These are phyloP conservation scores for Minunthozetes semirufus DNA, from an alignment of 2,888 invertebrate genomes.

Conservation along the genomic window DNA sequence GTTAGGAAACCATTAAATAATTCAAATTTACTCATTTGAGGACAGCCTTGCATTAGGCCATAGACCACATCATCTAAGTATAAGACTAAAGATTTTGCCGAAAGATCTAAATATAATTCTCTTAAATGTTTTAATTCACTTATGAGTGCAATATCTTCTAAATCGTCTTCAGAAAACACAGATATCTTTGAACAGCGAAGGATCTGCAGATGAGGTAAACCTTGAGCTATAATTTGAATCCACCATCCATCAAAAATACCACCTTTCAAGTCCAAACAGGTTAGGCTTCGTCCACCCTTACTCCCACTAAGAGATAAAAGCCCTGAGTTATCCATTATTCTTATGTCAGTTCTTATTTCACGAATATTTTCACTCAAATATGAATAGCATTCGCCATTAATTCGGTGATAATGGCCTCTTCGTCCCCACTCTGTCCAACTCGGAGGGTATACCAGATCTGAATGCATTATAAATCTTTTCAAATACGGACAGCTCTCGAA, in stretches of 20 bases:
- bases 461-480: neutral
- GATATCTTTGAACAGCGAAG: constrained; percentile 6
- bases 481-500: neutral
- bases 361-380: neutral
- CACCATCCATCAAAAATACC: neutral
- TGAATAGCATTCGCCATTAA: neutral
- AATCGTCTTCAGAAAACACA: neutral
- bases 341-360: neutral
- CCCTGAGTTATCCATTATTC: neutral
- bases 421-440: constrained; percentile 7
- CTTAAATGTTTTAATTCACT: neutral
- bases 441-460: neutral
- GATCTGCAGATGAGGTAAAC: neutral
- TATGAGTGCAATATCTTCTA: neutral
- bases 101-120: neutral
- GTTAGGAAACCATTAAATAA: neutral
- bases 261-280: neutral
- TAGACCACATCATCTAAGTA: neutral
- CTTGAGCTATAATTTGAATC: neutral
- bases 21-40: constrained; percentile 1
- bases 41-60: constrained; percentile 3
- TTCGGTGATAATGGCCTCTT: neutral
- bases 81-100: neutral
- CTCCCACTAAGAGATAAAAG: neutral
- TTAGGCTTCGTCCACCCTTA: neutral